Base-by-base conservation (phyloP, 35 echinoderm and acorn worm species). In the Lytechinus variegatus region DNA sequence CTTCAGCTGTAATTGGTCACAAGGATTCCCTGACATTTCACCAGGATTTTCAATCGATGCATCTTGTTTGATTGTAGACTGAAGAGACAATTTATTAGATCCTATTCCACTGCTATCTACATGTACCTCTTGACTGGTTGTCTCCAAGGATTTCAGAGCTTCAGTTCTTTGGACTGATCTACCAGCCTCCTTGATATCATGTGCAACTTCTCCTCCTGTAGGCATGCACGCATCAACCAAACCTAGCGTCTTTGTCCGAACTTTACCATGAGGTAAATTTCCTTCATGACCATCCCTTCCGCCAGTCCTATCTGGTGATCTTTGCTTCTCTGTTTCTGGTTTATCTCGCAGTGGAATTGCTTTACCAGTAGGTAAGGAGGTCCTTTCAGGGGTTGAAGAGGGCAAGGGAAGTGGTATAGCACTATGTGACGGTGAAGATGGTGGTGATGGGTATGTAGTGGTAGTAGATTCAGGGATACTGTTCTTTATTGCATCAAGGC, bases 401-500 rank as follows among this genome's bases (percentile, higher is more conserved):
- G 96, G 94, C 21, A 94, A 53, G 54, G 94, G 53, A 5, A 91
- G 87, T 51, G 86, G 86, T 8, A 90, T 87, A 53, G 86, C 54
- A 11, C 27, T n/a, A 53, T 55, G 72, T 51, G 55, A 19, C 19
- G 92, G 91, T 55, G 95, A 91, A 7, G 89, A 56, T 27, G 89
- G 24, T 28, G 87, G 87, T 29, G 87, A 27, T n/a, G n/a, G 52
- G 11, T 56, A 54, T 54, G 92, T n/a, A 27, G n/a, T 13, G 52
- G 52, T 53, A 8, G 28, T 9, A 9, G 24, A 27, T 8, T 54
- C 54, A 4, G 52, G 54, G 52, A 53, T 54, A 10, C 53, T 93
- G 91, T 9, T 11, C 54, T 97, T 66, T 24, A 97, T 94, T 10
- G 86, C 95, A 54, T 86, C 66, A 10, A 97, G 57, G 33, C 95